phyloP scores from a whole-genome alignment of 2,113 vertebrate species.

The Ochotona princeps region DNA sequence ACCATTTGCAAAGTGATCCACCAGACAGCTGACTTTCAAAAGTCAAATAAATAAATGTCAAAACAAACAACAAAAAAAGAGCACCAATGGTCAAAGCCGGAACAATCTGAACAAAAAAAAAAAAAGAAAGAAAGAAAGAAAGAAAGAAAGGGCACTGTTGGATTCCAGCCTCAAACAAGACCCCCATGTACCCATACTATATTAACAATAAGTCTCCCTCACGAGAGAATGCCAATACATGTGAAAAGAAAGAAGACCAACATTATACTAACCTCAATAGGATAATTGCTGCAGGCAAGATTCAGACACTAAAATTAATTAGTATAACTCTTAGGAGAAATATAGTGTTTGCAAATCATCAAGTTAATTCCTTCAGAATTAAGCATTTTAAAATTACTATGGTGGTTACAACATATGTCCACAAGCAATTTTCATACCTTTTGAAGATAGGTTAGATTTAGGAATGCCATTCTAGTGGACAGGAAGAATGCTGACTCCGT shows the following conservation, averaged over 20 bases:
- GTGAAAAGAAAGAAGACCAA: background rate
- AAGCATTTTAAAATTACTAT: background rate
- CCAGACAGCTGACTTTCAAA: too few species aligned
- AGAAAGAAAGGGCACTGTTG: background rate
- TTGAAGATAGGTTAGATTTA: background rate
- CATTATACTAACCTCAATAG: background rate
- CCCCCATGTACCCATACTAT: background rate
- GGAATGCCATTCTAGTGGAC: constrained; percentile 1
- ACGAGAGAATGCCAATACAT: background rate
- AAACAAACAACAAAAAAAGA: background rate
- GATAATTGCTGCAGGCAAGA: background rate
- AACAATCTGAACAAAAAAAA: background rate
- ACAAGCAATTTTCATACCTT: background rate
- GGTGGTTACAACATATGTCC: background rate
- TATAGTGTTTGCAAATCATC: background rate
- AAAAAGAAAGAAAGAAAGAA: background rate
- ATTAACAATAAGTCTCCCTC: background rate
- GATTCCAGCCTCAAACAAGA: background rate
- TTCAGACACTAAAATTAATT: background rate
- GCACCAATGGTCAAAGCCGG: background rate
- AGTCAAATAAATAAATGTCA: too few species aligned
- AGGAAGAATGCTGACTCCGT: background rate
- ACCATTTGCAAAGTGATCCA: too few species aligned
- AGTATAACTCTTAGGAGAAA: constrained; percentile 24
- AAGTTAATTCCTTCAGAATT: background rate